Conservation (phyloP, 1,140 invertebrate genomes). For the Hylyphantes graminicola region DNA sequence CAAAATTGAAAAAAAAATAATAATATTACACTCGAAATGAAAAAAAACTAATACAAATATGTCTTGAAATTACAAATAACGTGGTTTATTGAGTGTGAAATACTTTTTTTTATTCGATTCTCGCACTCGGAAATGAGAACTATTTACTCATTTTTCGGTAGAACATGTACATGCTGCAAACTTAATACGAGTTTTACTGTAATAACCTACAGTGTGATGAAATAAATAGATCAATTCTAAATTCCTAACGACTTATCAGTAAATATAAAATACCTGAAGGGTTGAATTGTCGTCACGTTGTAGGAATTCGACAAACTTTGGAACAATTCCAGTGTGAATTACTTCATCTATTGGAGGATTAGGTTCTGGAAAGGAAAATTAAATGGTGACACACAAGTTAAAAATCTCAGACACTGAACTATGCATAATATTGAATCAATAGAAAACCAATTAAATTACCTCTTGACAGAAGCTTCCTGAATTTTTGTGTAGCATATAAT, state of each 20-base stretch:
- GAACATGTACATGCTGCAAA: too few species aligned
- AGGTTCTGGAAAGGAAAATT: conserved; percentile 76
- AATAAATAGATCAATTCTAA: too few species aligned
- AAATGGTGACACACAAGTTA: neutral
- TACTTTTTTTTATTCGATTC: too few species aligned
- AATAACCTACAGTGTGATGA: too few species aligned
- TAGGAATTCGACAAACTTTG: conserved; percentile 94
- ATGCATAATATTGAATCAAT: neutral
- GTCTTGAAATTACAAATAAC: too few species aligned
- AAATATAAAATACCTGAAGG: conserved; percentile 77
- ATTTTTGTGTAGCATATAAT: conserved; percentile 91
- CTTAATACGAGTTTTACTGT: too few species aligned
- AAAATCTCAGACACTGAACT: neutral
- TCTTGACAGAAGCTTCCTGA: conserved; percentile 91
- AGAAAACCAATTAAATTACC: conserved; percentile 63
- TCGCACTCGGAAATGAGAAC: too few species aligned
- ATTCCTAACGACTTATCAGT: neutral
- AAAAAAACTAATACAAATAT: too few species aligned
- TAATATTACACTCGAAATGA: too few species aligned
- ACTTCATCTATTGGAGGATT: conserved; percentile 99
- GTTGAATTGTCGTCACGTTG: conserved; percentile 84
- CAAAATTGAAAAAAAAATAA: too few species aligned
- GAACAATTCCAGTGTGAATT: conserved; percentile 95
- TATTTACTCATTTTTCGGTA: too few species aligned
- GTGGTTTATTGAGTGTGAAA: too few species aligned